Base-by-base conservation (phyloP, 2,888 invertebrate genomes). In the Synanthedon andrenaeformis region DNA sequence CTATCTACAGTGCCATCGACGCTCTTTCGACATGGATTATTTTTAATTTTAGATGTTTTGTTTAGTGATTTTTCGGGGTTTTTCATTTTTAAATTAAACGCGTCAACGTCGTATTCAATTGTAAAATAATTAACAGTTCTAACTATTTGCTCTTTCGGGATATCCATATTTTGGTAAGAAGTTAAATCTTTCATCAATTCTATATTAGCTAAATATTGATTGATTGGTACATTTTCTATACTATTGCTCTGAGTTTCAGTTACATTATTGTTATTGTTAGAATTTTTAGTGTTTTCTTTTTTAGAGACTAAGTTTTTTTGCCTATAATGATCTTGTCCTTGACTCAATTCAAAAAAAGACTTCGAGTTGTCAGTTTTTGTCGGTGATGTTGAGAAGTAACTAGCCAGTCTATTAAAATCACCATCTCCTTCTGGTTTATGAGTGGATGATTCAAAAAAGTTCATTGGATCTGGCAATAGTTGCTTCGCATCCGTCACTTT, bases 301-400 rank as follows among this genome's bases (percentile, higher is more conserved):
- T 53, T 59, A 62, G 54, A 49, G 58, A 48, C 12, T 58, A 48
- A 2, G 59, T 58, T 52, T 17, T 65, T 67, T 54, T 83, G 80
- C 61, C 81, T 76, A 41, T 81, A 84, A 57, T 86, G 85, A 50
- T 84, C 77, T 75, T 85, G 83, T 55, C 84, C 79, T 56, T 82
- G 76, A 65, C 87, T 86, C 54, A 86, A 70, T 62, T 87, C 86
- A 85, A 87, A 87, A 87, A 87, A 87, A 82, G 86, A 79, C 61
- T 86, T 86, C 14, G 79, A 67, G 48, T 72, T 77, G 2, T 85
- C 83, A 0, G 78, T 67, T 72, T 82, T 77, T 0, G 73, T 57
- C 41, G 82, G 78, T 1, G 79, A 60, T 6, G 76, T 35, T 10
- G 35, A 63, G 53, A 87, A 87, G 56, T 87, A 87, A 53, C 86